These are phyloP conservation scores for Spatula clypeata DNA, from an alignment of 2,797 vertebrate genomes.

Conservation along the genomic window DNA sequence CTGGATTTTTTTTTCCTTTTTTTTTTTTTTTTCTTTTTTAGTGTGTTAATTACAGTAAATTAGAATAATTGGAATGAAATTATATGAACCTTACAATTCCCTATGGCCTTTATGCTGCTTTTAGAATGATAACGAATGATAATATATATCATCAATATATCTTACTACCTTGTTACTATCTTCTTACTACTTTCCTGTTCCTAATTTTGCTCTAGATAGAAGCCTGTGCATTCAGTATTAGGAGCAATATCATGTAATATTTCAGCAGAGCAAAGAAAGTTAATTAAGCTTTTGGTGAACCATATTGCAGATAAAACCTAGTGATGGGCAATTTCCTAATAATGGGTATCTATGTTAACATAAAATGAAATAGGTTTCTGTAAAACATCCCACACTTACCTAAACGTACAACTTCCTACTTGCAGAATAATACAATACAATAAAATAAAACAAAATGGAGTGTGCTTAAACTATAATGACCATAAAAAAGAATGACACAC, in stretches of 20 bases:
- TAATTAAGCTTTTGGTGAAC: conserved; percentile 73
- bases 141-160: conserved; percentile 77
- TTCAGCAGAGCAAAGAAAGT: conserved; percentile 47
- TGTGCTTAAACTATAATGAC: background rate
- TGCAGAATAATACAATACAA: background rate
- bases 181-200: conserved; percentile 57
- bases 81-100: conserved; percentile 69
- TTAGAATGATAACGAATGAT: conserved; percentile 76
- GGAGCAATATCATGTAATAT: conserved; percentile 26
- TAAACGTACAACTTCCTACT: background rate
- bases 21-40: conserved; percentile 70
- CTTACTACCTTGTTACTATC: conserved; percentile 49
- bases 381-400: background rate
- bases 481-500: background rate
- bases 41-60: conserved; percentile 81
- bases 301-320: conserved; percentile 66
- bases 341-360: conserved; percentile 4
- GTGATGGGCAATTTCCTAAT: conserved; percentile 28
- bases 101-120: conserved; percentile 63
- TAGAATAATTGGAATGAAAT: conserved; percentile 79
- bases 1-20: conserved; percentile 63
- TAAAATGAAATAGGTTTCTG: conserved; percentile 5
- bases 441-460: background rate
- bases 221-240: conserved; percentile 24
- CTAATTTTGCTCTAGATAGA: conserved; percentile 62